Evolutionary conservation across 92 coral and sea anemone species (phyloP).

Genomic region (Chrysogorgia sp.): DNA sequence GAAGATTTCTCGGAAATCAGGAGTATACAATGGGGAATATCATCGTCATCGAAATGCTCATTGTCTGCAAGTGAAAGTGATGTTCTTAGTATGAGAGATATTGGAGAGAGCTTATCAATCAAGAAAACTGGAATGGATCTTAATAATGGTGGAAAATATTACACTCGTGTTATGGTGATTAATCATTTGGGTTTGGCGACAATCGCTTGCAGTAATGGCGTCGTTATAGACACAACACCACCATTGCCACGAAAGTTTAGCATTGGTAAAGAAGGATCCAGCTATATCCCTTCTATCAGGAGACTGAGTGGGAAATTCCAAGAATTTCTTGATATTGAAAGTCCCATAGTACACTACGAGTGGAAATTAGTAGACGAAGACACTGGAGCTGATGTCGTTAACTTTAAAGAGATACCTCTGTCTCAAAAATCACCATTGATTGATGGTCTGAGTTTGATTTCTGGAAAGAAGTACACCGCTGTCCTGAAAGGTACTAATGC

Average conservation of each 20-base stretch:
- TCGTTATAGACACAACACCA: conserved; percentile 81
- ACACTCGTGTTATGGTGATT: conserved; percentile 73
- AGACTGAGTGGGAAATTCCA: conserved; percentile 75
- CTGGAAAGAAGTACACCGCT: conserved; percentile 68
- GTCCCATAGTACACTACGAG: conserved; percentile 86
- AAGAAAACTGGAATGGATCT: conserved; percentile 75
- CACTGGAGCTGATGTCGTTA: conserved; percentile 56
- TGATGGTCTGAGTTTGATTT: conserved; percentile 67
- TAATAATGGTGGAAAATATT: conserved; percentile 72
- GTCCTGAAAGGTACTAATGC: conserved; percentile 83
- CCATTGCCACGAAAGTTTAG: conserved; percentile 69
- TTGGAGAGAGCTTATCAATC: conserved; percentile 80
- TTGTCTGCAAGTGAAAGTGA: conserved; percentile 72
- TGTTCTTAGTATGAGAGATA: conserved; percentile 65
- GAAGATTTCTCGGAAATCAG: conserved; percentile 57
- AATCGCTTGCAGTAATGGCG: conserved; percentile 89
- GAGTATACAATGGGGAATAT: conserved; percentile 83
- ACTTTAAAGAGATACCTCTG: conserved; percentile 69
- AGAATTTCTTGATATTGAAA: conserved; percentile 73
- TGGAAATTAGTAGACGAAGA: conserved; percentile 68
- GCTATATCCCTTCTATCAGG: conserved; percentile 70
- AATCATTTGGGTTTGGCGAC: conserved; percentile 78
- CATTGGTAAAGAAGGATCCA: conserved; percentile 58
- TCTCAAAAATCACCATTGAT: conserved; percentile 78
- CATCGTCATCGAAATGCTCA: conserved; percentile 68